phyloP scores from a whole-genome alignment of 2,113 vertebrate species.

The Gymnarchus niloticus region DNA sequence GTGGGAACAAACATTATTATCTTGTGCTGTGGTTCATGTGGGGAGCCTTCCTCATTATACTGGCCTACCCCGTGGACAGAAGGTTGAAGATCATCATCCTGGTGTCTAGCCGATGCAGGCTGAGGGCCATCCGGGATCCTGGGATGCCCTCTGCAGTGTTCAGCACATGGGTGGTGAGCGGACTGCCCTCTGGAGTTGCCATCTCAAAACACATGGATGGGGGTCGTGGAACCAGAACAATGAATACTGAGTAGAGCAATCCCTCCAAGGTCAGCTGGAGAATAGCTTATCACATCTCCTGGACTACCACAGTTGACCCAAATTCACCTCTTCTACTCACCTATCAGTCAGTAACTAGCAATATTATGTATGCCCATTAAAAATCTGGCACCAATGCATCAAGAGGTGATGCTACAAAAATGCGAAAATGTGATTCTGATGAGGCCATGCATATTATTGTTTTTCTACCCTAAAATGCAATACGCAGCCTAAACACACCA shows the following conservation, averaged over 20 bases:
- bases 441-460: no score
- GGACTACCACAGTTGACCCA: not conserved
- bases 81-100: constrained; percentile 49
- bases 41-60: not conserved
- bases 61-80: constrained; percentile 55
- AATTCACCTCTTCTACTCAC: not conserved
- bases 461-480: no score
- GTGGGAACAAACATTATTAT: no score
- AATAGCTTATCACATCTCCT: not conserved
- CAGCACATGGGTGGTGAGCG: constrained; percentile 64
- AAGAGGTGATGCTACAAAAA: no score
- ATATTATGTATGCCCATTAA: no score
- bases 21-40: not conserved
- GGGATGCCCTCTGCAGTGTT: constrained; percentile 59
- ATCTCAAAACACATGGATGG: constrained; percentile 47
- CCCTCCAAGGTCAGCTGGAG: no score
- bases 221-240: not conserved
- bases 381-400: no score
- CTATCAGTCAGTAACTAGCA: no score
- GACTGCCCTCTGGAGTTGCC: constrained; percentile 45
- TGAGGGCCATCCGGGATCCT: constrained; percentile 54
- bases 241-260: not conserved
- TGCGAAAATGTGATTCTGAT: no score
- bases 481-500: no score
- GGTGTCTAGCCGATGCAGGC: constrained; percentile 49